phyloP scores from a whole-genome alignment of 1,140 invertebrate genomes.

The Procambarus clarkii region DNA sequence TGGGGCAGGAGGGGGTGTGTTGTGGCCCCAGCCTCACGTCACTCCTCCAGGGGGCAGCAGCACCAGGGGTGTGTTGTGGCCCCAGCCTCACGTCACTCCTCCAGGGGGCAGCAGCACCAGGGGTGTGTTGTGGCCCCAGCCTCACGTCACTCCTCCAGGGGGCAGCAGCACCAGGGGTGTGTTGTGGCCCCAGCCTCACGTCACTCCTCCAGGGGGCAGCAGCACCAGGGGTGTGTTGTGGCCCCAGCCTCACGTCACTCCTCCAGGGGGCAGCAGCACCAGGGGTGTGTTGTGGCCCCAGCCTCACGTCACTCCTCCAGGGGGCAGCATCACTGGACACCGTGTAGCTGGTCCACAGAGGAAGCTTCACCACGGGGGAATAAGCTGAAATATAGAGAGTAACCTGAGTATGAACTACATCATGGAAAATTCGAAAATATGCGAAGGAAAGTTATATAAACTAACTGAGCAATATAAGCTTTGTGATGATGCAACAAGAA shows the following conservation, averaged over 20 bases:
- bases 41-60: not conserved
- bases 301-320: conserved; percentile 33
- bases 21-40: not conserved
- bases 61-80: not conserved
- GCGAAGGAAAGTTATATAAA: no score
- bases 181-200: no score
- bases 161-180: not conserved
- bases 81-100: no score
- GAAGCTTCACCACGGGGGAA: not conserved
- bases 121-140: not conserved
- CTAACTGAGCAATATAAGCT: no score
- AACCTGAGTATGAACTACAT: no score
- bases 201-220: no score
- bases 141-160: conserved; percentile 31
- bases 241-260: no score
- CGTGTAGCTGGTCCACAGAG: conserved; percentile 30
- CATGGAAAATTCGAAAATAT: no score
- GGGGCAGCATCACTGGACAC: not conserved
- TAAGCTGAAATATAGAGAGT: not conserved
- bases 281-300: not conserved
- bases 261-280: no score
- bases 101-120: no score
- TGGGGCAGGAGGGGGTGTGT: not conserved
- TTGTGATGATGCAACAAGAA: no score
- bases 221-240: no score